These are phyloP conservation scores for Sarotherodon lohbergeri DNA, from an alignment of 2,113 vertebrate species.

Conservation along the genomic window DNA sequence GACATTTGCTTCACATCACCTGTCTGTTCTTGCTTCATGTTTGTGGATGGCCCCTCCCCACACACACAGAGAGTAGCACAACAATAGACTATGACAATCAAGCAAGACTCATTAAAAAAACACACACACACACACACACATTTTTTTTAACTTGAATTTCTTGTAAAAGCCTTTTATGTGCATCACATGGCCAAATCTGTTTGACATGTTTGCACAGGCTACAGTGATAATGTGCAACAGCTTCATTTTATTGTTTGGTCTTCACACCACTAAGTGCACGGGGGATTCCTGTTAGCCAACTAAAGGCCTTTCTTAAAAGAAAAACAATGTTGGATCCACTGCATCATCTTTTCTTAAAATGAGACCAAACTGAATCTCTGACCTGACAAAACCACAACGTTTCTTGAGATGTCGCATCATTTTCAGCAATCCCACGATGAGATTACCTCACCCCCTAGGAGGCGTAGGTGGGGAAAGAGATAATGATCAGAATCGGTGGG, in stretches of 20 bases:
- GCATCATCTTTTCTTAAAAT: background rate
- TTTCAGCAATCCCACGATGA: background rate
- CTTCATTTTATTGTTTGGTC: background rate
- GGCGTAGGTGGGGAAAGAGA: background rate
- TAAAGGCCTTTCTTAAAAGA: background rate
- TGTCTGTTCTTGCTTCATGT: background rate
- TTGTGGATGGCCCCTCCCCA: fast-evolving
- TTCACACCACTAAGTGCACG: background rate
- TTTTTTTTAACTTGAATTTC: no score
- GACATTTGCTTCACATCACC: background rate
- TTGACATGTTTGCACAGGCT: background rate
- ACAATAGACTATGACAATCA: background rate
- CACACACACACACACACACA: background rate
- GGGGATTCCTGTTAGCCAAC: background rate
- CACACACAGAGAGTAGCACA: background rate
- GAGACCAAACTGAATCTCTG: background rate
- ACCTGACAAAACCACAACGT: background rate
- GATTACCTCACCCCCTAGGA: conserved; percentile 12
- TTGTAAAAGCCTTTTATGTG: background rate
- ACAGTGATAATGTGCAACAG: background rate
- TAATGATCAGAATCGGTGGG: conserved; percentile 6
- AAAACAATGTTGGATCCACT: background rate
- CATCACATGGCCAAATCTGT: background rate
- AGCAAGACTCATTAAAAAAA: background rate
- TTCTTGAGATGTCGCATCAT: conserved; percentile 20